phyloP scores from a whole-genome alignment of 2,888 invertebrate species.

The Drosophila lutescens region DNA sequence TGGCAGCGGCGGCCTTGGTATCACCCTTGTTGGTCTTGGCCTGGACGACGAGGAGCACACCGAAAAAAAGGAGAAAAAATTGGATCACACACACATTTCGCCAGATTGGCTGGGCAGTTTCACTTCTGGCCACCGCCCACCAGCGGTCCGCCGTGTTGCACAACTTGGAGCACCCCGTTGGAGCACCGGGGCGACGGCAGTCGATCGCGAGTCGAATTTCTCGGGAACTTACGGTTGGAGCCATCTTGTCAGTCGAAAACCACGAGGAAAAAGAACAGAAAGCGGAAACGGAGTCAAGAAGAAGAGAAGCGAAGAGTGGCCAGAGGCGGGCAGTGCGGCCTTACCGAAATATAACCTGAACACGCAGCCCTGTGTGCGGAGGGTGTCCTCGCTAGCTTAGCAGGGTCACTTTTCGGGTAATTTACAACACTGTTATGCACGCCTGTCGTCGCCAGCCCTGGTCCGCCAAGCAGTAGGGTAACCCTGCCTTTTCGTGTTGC shows the following conservation, averaged over 20 bases:
- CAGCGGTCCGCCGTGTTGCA: conserved; percentile 9
- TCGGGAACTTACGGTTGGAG: conserved; percentile 83
- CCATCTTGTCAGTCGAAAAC: conserved; percentile 83
- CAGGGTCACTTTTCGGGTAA: no score
- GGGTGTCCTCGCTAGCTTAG: no score
- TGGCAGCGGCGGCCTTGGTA: conserved; percentile 81
- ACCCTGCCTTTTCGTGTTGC: conserved; percentile 58
- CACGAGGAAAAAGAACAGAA: conserved; percentile 82
- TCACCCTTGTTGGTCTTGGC: conserved; percentile 83
- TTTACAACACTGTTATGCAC: no score
- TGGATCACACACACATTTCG: conserved; percentile 4
- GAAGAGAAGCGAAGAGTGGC: conserved; percentile 4
- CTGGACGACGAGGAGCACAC: conserved; percentile 49
- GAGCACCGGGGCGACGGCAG: conserved; percentile 10
- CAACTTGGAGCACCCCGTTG: neutral
- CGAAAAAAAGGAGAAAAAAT: conserved; percentile 12
- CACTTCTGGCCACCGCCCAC: conserved; percentile 9
- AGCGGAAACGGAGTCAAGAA: conserved; percentile 10
- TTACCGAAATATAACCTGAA: neutral
- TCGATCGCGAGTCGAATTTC: neutral
- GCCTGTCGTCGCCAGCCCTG: no score
- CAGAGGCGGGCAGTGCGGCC: neutral
- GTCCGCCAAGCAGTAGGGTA: no score
- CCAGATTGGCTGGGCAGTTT: no score
- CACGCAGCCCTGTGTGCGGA: no score